A percentile compares a stretch with the other conserved stretches of the same genome.
Conservation (phyloP, 2,888 invertebrate genomes). For the Cryptophagus acutangulus region DNA sequence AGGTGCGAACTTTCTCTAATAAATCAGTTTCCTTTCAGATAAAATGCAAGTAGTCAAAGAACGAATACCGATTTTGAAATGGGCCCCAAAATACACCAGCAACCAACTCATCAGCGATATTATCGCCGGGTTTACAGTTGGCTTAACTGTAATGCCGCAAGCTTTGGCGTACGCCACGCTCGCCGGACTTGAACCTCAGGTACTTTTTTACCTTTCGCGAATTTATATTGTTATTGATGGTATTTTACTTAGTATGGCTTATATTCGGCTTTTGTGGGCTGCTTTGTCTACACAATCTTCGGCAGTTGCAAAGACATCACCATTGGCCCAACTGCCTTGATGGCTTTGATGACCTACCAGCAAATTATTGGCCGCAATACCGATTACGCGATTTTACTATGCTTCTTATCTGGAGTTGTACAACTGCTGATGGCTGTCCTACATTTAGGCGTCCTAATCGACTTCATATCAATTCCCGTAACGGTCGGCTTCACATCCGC, state of each 20-base stretch:
- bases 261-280: slow-evolving; percentile 93
- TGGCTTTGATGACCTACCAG: slow-evolving; percentile 86
- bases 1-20: too few relatives aligned
- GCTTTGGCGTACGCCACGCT: slow-evolving; percentile 87
- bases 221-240: too few relatives aligned
- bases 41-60: too few relatives aligned
- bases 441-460: slow-evolving; percentile 82
- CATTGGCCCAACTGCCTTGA: slow-evolving; percentile 88
- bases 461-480: slow-evolving; percentile 86
- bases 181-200: slow-evolving; percentile 82
- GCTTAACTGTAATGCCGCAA: slow-evolving; percentile 89
- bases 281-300: slow-evolving; percentile 84
- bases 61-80: slow-evolving; percentile 63
- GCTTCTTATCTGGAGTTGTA: slow-evolving; percentile 76
- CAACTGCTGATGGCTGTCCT: slow-evolving; percentile 77
- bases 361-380: slow-evolving; percentile 65
- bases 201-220: too few relatives aligned
- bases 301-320: slow-evolving; percentile 80
- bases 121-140: slow-evolving; percentile 90
- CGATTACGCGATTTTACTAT: slow-evolving; percentile 77
- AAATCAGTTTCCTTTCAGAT: too few relatives aligned
- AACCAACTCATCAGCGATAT: slow-evolving; percentile 76
- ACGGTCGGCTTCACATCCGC: slow-evolving; percentile 89
- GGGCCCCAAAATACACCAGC: slow-evolving; percentile 71
- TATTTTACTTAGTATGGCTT: slow-evolving; percentile 74